Conservation (phyloP, 1,140 invertebrate species). For the Drosophila pseudoobscura region DNA sequence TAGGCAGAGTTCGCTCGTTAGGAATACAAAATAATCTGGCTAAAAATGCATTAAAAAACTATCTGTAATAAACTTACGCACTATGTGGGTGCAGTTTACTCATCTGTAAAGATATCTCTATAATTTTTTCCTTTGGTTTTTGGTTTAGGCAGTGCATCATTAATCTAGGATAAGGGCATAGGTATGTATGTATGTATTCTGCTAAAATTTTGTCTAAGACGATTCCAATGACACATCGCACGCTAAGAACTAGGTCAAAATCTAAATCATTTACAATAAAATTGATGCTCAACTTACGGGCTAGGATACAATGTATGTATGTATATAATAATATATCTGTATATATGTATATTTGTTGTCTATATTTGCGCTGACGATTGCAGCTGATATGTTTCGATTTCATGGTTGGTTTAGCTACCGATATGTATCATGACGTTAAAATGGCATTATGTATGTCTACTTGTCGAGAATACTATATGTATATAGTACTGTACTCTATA, state of each 20-base stretch:
- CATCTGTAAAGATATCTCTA: slow-evolving; percentile 42
- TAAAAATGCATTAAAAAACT: slow-evolving; percentile 69
- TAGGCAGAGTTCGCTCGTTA: slow-evolving; percentile 28
- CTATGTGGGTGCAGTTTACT: slow-evolving; percentile 52
- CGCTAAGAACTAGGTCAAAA: slow-evolving; percentile 54
- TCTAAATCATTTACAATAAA: slow-evolving; percentile 47
- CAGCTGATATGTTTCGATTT: slow-evolving; percentile 82
- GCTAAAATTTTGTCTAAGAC: slow-evolving; percentile 55
- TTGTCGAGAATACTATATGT: slow-evolving; percentile 22
- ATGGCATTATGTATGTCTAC: slow-evolving; percentile 28
- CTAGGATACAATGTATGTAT: slow-evolving; percentile 29
- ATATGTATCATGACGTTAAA: slow-evolving; percentile 28
- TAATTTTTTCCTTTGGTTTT: slow-evolving; percentile 8
- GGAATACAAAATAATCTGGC: slow-evolving; percentile 65
- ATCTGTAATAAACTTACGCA: slow-evolving; percentile 63
- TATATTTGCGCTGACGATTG: slow-evolving; percentile 42
- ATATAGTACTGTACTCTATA: slow-evolving; percentile 22
- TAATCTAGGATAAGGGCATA: slow-evolving; percentile 33
- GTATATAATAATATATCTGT: slow-evolving; percentile 19
- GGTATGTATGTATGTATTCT: slow-evolving; percentile 16
- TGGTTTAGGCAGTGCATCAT: slow-evolving; percentile 44
- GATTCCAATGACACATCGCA: slow-evolving; percentile 36
- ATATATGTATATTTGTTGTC: slow-evolving; percentile 32
- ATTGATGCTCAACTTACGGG: slow-evolving; percentile 44
- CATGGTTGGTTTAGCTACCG: slow-evolving; percentile 64